Evolutionary conservation across 2,113 vertebrate species (phyloP), one percentile per base, ranked within the genome.

Genomic region (Neodontobutis hainanensis): DNA sequence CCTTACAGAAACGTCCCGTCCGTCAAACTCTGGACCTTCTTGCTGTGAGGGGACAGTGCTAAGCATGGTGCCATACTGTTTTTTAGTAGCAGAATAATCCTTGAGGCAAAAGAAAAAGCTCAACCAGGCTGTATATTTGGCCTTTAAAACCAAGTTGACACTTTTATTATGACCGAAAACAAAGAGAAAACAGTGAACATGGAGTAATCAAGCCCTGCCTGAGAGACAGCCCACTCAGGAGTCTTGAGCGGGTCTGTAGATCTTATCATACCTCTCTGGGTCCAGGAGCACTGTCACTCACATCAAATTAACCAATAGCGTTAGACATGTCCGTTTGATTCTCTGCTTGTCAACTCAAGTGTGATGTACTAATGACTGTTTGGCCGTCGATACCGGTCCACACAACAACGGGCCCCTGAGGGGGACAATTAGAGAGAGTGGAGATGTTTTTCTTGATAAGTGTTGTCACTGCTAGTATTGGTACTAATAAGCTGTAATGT

Each of bases 291-390:
- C 63, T 83, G 85, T 87, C 86, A 82, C 61, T 89, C 88, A 73
- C 73, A 75, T 88, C 83, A 78, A 80, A 90, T 85, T 69, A 87
- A 67, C 61, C 81, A 76, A 85, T 81, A 72, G 27, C 81, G 74
- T 68, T 53, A 66, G 82, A 86, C 85, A 65, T 62, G 73, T 77
- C 71, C 72, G 78, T 83, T 64, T 49, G 82, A 83, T 76, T 78
- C 51, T 56, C 57, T 12, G 57, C 68, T 74, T 64, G n/a, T 82
- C 86, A 61, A 65, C 82, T 80, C 50, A 58, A 89, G 88, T 90
- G 90, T 86, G 82, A 90, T 72, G 81, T 82, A 61, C 85, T 90
- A 89, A 91, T 85, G 87, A 89, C 79, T 83, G 74, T 73, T 73
- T 66, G 73, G 77, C 75, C 64, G 82, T 90, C 86, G 55, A 89